Evolutionary conservation across 2,888 invertebrate genomes (phyloP), one percentile per base, ranked within the genome.

Genomic region (Dryomyza anilis): DNA sequence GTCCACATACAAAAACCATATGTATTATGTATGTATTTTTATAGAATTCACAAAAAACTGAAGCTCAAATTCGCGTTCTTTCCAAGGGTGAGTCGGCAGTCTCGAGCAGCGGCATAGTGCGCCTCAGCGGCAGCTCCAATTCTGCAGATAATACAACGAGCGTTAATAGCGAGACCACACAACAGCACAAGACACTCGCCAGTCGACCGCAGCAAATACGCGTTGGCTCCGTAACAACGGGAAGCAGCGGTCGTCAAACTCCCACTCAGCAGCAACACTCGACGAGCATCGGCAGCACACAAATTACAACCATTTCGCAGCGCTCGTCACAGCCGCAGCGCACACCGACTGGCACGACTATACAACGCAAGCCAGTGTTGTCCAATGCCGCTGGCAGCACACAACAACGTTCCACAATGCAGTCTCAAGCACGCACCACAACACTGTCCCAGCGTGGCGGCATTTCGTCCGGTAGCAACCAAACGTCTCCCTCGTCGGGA

Each of bases 51-150:
- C 75, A 74, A 63, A 82, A 80, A 72, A 67, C 71, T 29, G 82
- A 83, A 70, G 79, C 82, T 64, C 79, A 80, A 67, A 76, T 84
- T 64, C 80, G 82, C n/a, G 77, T 83, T 69, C 70, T 84, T 57
- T 72, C 81, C 29, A 81, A 80, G 67, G 76, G 80, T 39, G 84
- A 83, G 66, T 73, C 78, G 64, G 68, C 71, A 21, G 74, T 72
- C 63, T 74, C 76, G 30, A 75, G 69, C 63, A 79, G 81, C 36
- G 84, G 84, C 19, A 80, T 84, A 27, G 79, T 83, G 29, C 80
- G 84, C 10, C 72, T 79, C 63, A 71, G 72, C 14, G 69, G 74
- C n/a, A 73, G 70, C 45, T 56, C 63, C 12, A 60, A 66, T 6
- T 63, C 72, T 21, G 36, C 64, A 33, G 60, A 61, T 27, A 62